Base-by-base conservation (phyloP, 2,888 invertebrate species). In the Pseudoips prasinana region DNA sequence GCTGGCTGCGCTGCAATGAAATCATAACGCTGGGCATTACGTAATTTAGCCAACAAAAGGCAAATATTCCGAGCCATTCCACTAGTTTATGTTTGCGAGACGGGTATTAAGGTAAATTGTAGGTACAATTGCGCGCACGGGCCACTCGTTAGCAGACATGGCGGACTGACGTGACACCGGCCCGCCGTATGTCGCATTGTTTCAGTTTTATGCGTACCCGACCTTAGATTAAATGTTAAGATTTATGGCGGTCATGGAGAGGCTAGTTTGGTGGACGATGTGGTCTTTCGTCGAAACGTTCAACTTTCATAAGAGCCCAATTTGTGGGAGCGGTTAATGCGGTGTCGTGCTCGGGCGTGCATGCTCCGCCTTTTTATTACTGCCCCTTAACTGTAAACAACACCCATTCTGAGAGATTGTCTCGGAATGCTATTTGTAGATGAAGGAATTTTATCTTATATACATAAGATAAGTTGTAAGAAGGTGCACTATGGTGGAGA, bases 341-440 rank as follows among this genome's bases (percentile, higher is more conserved):
- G 65, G 64, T 75, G 82, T 82, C 84, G 82, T 84, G 83, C 73
- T 54, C 67, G 62, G 56, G 64, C 76, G 77, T 77, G 77, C 77
- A 76, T 78, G 84, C 79, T 71, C 84, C 83, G 84, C 84, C 84
- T 85, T 84, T 86, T 86, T 87, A 84, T 86, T 78, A 64, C 84
- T 84, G 84, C 81, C 83, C 79, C 83, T 74, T 83, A 82, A 83
- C 83, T 80, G 83, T 84, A 79, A 73, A 85, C 80, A 77, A 84
- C 85, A 84, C 85, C 86, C 85, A 87, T 83, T 80, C 72, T 60
- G 40, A 36, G 55, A 64, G 62, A 65, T n/a, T 68, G 72, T 64
- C 70, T 69, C 62, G 61, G 57, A 61, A 67, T 68, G 65, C 64
- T 63, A 64, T 66, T 72, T 68, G 64, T 73, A 64, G 62, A 56